Conservation (phyloP, 2,888 invertebrate species). For the Calliphora vomitoria region DNA sequence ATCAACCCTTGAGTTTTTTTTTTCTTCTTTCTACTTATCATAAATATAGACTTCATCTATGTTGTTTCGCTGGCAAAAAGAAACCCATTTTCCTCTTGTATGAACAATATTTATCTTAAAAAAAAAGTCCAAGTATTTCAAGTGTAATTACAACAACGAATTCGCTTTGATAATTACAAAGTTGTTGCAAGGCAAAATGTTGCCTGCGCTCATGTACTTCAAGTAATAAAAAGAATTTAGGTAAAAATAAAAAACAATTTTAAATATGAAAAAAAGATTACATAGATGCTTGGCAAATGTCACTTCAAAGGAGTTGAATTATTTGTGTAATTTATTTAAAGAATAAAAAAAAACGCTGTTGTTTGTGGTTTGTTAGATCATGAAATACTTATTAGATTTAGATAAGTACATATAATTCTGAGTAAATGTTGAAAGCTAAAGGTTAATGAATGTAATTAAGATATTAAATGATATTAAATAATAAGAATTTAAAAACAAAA, state of each 20-base stretch:
- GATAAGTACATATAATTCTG: neutral
- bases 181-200: conserved; percentile 1
- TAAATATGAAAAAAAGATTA: conserved; percentile 1
- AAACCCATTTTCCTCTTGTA: conserved; percentile 6
- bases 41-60: conserved; percentile 3
- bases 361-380: neutral
- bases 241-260: neutral
- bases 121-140: conserved; percentile 45
- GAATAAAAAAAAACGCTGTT: neutral
- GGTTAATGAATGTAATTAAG: neutral
- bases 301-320: conserved; percentile 16
- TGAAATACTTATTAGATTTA: neutral
- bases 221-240: conserved; percentile 11
- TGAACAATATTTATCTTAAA: conserved; percentile 34
- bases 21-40: neutral
- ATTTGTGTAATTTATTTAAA: neutral
- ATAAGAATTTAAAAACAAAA: too few relatives aligned
- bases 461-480: neutral
- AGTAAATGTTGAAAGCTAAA: neutral
- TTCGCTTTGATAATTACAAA: conserved; percentile 38
- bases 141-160: conserved; percentile 36
- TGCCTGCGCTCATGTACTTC: neutral
- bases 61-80: neutral
- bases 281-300: conserved; percentile 18
- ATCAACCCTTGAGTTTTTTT: too few relatives aligned